Conservation (phyloP, 2,797 vertebrate species). For the Morus bassanus region DNA sequence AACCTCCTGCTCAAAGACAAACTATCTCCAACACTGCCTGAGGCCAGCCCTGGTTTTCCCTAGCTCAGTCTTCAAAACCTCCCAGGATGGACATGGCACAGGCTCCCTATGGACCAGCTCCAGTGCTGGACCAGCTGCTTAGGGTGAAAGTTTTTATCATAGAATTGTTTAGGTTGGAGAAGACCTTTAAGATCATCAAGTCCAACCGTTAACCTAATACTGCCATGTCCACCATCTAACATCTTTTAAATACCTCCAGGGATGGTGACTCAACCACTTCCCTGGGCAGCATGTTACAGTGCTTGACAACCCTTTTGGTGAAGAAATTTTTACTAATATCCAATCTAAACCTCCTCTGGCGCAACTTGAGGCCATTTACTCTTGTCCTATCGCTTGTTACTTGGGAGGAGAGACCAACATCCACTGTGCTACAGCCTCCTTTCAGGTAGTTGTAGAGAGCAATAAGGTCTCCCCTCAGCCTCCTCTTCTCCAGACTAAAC, state of each 20-base stretch:
- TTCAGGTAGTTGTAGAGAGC: neutral
- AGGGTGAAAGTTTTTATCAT: neutral
- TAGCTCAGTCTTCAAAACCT: neutral
- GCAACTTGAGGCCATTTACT: neutral
- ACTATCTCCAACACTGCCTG: neutral
- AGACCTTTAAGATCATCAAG: neutral
- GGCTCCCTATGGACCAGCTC: neutral
- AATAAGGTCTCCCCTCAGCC: neutral
- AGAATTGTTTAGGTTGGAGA: neutral
- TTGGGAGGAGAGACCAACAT: neutral
- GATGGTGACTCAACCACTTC: neutral
- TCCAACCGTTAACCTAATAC: neutral
- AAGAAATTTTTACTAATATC: neutral
- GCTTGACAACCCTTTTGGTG: neutral
- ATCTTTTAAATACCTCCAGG: neutral
- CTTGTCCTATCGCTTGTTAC: rapidly evolving
- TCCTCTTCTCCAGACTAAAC: neutral
- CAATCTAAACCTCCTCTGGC: neutral
- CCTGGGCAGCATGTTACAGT: neutral
- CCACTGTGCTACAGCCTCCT: neutral
- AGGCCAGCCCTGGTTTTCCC: neutral
- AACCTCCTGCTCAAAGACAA: neutral
- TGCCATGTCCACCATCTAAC: neutral
- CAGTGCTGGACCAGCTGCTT: neutral
- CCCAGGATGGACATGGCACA: neutral